phyloP scores from a whole-genome alignment of 92 coral and sea anemone genomes.

The Muricea muricata region DNA sequence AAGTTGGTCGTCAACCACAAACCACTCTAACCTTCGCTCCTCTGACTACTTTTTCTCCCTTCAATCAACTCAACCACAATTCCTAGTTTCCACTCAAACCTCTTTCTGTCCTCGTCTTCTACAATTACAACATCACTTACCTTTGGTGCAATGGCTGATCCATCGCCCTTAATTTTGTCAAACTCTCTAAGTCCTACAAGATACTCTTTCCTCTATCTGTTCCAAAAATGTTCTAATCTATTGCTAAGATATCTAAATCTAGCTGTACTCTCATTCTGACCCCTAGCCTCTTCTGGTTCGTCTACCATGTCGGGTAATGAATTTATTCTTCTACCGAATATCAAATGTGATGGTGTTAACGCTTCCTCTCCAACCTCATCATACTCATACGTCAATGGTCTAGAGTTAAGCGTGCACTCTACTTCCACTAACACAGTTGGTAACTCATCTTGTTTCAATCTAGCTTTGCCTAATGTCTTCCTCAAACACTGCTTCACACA shows the following conservation, averaged over 20 bases:
- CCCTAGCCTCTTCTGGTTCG: not conserved
- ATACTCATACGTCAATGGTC: slow-evolving; percentile 10
- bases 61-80: not conserved
- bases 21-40: not conserved
- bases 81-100: not conserved
- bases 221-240: slow-evolving; percentile 23
- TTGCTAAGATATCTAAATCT: slow-evolving; percentile 1
- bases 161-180: not conserved
- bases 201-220: slow-evolving; percentile 23
- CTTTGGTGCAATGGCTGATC: not conserved
- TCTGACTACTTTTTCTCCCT: not conserved
- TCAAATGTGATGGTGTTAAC: slow-evolving; percentile 14
- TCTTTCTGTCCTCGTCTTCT: not conserved
- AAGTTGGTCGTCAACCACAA: not conserved
- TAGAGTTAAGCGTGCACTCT: slow-evolving; percentile 16
- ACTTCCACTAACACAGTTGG: slow-evolving; percentile 11
- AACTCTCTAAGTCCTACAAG: not conserved
- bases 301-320: slow-evolving; percentile 1
- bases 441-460: not conserved
- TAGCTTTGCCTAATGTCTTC: slow-evolving; percentile 2
- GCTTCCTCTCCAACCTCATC: slow-evolving; percentile 3
- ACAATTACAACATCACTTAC: slow-evolving; percentile 6
- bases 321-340: slow-evolving; percentile 6
- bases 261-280: not conserved
- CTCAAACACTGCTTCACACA: slow-evolving; percentile 5